Evolutionary conservation across 2,888 invertebrate species (phyloP).

Genomic region (Hermaeophaga mercurialis): DNA sequence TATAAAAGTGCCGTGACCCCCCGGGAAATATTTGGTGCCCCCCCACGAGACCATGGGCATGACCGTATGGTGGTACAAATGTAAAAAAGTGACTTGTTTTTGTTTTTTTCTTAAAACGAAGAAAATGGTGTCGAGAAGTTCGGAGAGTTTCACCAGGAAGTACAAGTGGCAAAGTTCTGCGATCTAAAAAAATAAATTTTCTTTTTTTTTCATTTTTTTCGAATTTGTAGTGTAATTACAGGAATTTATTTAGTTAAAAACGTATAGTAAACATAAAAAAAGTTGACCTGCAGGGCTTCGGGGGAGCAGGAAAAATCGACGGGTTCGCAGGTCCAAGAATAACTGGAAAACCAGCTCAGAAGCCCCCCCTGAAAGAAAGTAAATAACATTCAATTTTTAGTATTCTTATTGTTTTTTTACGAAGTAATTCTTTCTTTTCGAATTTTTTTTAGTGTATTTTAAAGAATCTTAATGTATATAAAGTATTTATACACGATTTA

Average conservation of each 20-base stretch:
- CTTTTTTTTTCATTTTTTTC: too few relatives aligned
- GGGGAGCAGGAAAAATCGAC: constrained; percentile 77
- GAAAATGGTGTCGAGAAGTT: constrained; percentile 90
- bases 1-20: constrained; percentile 73
- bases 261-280: too few relatives aligned
- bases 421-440: too few relatives aligned
- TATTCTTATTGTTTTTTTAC: too few relatives aligned
- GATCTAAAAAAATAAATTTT: constrained; percentile 55
- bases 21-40: constrained; percentile 80
- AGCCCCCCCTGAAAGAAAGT: constrained; percentile 70
- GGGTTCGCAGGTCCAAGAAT: constrained; percentile 90
- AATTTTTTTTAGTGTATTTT: too few relatives aligned
- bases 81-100: constrained; percentile 86
- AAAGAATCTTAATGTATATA: too few relatives aligned
- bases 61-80: constrained; percentile 92
- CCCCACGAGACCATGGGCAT: constrained; percentile 96
- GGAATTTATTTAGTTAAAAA: too few relatives aligned
- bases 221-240: too few relatives aligned
- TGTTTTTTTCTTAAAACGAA: constrained; percentile 92
- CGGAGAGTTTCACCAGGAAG: constrained; percentile 87
- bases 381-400: too few relatives aligned
- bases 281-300: constrained; percentile 80
- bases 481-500: too few relatives aligned
- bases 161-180: constrained; percentile 81
- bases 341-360: constrained; percentile 79